Evolutionary conservation across 2,888 invertebrate genomes (phyloP), one percentile per base, ranked within the genome.

Genomic region (Sinotaia quadrata): DNA sequence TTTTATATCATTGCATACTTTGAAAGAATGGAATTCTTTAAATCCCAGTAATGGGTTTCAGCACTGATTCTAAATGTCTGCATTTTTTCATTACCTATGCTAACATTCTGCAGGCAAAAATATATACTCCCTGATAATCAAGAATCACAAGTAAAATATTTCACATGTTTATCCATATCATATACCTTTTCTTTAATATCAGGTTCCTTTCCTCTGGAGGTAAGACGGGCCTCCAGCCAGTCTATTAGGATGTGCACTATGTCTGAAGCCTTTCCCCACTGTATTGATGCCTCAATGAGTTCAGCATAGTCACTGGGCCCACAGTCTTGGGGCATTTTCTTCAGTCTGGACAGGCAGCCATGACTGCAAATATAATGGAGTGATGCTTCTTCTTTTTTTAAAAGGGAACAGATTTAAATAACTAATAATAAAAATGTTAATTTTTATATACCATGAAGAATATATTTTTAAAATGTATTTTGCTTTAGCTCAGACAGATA

Each of bases 231-330:
- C 31, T 58, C 37, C 60, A 83, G 61, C 82, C 84, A 85, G 33
- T 83, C 83, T 37, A 74, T 69, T 33, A 81, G 72, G 33, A 84
- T 71, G 27, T 83, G 81, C 59, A 83, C 44, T 5, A 84, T 63
- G 52, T 83, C 80, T 0, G 68, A 68, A 10, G 67, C 77, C 66
- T 78, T 78, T 24, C 78, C 76, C 78, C 81, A 81, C 51, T 75
- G 76, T 71, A 82, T 83, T 71, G 82, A 71, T 15, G 81, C 75
- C 54, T 80, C 80, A 37, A 85, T 71, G 21, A 67, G 31, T 67
- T 73, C 67, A 27, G 36, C 31, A 51, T 77, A 82, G 10, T 80
- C 82, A 7, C 76, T 75, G 31, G 69, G 72, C 7, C 37, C 61
- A 34, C 67, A 73, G 4, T 77, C 75, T 21, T 49, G 58, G 0